Percentiles rank a stretch among this genome's conserved stretches.
These are phyloP conservation scores for Fistularia commersonii DNA, from an alignment of 2,797 vertebrate genomes.

Conservation along the genomic window DNA sequence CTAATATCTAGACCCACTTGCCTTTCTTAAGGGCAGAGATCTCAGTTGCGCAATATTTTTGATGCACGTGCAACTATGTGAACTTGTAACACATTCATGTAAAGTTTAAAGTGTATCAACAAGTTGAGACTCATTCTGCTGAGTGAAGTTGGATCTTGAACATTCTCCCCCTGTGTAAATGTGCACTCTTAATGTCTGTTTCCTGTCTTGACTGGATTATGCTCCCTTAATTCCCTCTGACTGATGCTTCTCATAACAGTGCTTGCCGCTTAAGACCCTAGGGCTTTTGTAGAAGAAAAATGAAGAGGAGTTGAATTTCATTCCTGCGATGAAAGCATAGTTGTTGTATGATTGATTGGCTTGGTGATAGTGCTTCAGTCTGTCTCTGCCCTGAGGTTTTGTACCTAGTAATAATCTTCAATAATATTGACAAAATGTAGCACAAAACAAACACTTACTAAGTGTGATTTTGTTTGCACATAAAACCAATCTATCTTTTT, in stretches of 20 bases:
- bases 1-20: too few relatives aligned
- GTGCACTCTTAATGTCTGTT: conserved; percentile 14
- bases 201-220: conserved; percentile 23
- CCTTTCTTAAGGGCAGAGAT: too few relatives aligned
- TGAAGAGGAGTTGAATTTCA: neutral
- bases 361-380: conserved; percentile 9
- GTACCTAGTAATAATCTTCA: neutral
- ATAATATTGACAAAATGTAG: too few relatives aligned
- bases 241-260: conserved; percentile 11
- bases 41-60: neutral
- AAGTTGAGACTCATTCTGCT: conserved; percentile 59
- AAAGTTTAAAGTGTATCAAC: conserved; percentile 52
- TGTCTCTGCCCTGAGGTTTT: conserved; percentile 3
- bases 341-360: conserved; percentile 6
- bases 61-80: conserved; percentile 5
- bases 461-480: neutral
- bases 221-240: conserved; percentile 15
- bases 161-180: conserved; percentile 36
- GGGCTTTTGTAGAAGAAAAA: conserved; percentile 4
- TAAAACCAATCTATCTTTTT: too few relatives aligned
- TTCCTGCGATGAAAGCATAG: conserved; percentile 1
- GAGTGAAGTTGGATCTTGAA: conserved; percentile 29
- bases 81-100: conserved; percentile 27
- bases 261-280: neutral
- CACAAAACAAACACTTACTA: too few relatives aligned